A percentile compares a stretch with the other conserved stretches of the same genome.
phyloP scores from a whole-genome alignment of 2,888 invertebrate species.

The Pheosia gnoma region DNA sequence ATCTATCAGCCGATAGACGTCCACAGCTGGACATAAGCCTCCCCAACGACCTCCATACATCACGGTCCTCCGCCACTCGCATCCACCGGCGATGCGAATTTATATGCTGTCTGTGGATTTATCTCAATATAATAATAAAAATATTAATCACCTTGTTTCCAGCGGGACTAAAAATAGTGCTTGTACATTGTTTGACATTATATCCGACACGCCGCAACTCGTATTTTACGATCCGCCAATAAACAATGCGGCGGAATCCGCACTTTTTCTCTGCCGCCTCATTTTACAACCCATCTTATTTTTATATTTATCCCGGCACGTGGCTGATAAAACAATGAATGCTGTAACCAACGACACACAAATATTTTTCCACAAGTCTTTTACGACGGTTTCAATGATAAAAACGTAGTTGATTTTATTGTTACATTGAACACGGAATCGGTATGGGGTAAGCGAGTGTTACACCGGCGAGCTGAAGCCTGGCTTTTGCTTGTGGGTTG shows the following conservation, averaged over 20 bases:
- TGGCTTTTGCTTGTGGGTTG: no score
- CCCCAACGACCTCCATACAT: no score
- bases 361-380: conserved; percentile 29
- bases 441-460: conserved; percentile 12
- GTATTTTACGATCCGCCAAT: conserved; percentile 6
- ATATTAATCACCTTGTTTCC: neutral
- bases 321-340: conserved; percentile 38
- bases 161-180: conserved; percentile 4
- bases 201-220: neutral
- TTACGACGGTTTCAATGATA: conserved; percentile 39
- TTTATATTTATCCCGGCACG: conserved; percentile 15
- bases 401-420: conserved; percentile 34
- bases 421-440: conserved; percentile 17
- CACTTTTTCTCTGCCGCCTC: conserved; percentile 9
- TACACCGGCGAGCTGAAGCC: neutral
- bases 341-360: conserved; percentile 10
- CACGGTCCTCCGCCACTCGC: no score
- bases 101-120: no score
- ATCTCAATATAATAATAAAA: neutral
- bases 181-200: conserved; percentile 7
- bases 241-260: conserved; percentile 2
- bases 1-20: no score
- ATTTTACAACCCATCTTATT: conserved; percentile 26
- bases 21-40: no score
- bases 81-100: no score